These are phyloP conservation scores for Kobus ellipsiprymnus DNA, from an alignment of 2,113 vertebrate genomes.

Conservation along the genomic window DNA sequence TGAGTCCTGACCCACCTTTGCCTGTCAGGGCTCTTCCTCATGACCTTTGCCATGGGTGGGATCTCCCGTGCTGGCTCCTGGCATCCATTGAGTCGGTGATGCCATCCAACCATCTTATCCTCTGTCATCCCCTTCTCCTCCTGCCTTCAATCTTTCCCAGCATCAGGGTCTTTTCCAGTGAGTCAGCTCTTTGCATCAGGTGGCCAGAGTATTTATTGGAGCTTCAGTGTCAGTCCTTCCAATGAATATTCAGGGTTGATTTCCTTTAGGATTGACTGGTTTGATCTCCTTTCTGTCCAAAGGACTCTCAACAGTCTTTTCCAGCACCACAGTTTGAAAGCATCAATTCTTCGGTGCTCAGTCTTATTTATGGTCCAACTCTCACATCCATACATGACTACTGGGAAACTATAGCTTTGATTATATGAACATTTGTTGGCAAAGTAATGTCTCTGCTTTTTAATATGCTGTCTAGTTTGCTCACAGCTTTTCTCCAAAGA, in stretches of 20 bases:
- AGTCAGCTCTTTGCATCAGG: fast-evolving
- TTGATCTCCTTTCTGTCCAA: background rate
- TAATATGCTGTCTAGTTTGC: background rate
- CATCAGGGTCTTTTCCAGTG: background rate
- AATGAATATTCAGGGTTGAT: background rate
- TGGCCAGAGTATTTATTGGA: background rate
- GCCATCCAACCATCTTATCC: background rate
- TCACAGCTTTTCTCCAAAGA: background rate
- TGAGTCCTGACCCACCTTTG: too few relatives aligned
- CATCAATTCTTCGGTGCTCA: background rate
- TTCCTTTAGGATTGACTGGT: background rate
- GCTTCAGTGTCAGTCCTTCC: background rate
- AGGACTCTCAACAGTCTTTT: background rate
- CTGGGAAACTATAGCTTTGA: background rate
- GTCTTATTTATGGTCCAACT: background rate
- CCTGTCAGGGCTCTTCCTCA: too few relatives aligned
- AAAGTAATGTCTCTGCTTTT: background rate
- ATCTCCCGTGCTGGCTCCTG: too few relatives aligned
- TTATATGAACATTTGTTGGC: background rate
- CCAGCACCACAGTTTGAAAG: background rate
- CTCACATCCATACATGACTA: background rate
- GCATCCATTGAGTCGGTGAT: background rate
- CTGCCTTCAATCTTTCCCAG: background rate
- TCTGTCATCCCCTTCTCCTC: background rate
- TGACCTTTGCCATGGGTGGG: too few relatives aligned